Conservation (phyloP, 2,888 invertebrate species). For the Eupeodes luniger region DNA sequence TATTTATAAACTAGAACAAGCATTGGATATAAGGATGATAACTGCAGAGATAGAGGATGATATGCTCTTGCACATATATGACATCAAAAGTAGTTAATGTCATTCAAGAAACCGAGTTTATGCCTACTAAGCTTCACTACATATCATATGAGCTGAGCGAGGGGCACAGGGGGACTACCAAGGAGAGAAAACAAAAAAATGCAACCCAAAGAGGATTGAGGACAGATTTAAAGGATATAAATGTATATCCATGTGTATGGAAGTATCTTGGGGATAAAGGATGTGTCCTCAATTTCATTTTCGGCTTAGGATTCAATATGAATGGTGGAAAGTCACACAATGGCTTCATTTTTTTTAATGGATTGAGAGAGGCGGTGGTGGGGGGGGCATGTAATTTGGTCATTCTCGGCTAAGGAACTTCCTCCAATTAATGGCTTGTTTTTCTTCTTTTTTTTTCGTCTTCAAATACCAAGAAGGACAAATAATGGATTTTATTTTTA, state of each 20-base stretch:
- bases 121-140: conserved; percentile 28
- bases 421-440: conserved; percentile 43
- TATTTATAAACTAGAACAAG: conserved; percentile 32
- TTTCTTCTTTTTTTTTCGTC: neutral
- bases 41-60: neutral
- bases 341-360: conserved; percentile 14
- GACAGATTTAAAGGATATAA: conserved; percentile 47
- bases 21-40: conserved; percentile 23
- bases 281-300: conserved; percentile 58
- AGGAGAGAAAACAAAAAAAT: conserved; percentile 23
- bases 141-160: too few relatives aligned
- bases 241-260: neutral
- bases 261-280: conserved; percentile 42
- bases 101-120: conserved; percentile 33
- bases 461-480: neutral
- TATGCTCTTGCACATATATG: neutral
- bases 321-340: conserved; percentile 38
- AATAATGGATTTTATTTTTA: conserved; percentile 48
- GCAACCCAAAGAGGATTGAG: conserved; percentile 47
- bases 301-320: conserved; percentile 36
- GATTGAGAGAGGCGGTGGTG: neutral
- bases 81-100: conserved; percentile 36
- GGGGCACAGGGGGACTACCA: neutral
- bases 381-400: conserved; percentile 48
- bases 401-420: conserved; percentile 35